Evolutionary conservation across 1,140 invertebrate genomes (phyloP).

Genomic region (Drosophila kurseongensis): DNA sequence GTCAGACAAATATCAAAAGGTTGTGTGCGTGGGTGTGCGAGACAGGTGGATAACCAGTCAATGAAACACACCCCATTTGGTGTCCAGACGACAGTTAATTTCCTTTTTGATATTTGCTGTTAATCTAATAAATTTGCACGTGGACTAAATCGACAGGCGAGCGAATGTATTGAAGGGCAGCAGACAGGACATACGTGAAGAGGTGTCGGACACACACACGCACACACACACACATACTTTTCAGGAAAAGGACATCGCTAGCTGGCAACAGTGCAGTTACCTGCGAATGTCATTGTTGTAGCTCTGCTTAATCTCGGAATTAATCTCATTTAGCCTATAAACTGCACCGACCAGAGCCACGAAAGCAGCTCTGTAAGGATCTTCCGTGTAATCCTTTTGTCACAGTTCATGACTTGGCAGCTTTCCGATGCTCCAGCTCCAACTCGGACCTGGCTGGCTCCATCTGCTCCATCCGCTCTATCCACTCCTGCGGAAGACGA

Average conservation of each 20-base stretch:
- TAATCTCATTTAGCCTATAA: conserved; percentile 75
- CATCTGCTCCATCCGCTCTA: conserved; percentile 13
- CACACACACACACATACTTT: background rate
- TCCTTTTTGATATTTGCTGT: conserved; percentile 82
- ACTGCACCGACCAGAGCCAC: conserved; percentile 41
- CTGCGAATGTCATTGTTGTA: conserved; percentile 24
- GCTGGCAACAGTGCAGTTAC: background rate
- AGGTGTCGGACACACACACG: background rate
- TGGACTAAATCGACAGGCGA: conserved; percentile 49
- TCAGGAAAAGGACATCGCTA: conserved; percentile 1
- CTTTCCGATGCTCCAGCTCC: conserved; percentile 23
- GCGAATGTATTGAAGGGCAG: conserved; percentile 43
- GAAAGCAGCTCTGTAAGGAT: conserved; percentile 41
- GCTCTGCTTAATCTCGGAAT: conserved; percentile 66
- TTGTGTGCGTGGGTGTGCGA: conserved; percentile 1
- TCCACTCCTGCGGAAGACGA: conserved; percentile 2
- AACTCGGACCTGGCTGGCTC: conserved; percentile 3
- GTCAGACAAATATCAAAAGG: conserved; percentile 15
- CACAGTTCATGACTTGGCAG: conserved; percentile 71
- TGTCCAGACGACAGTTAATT: conserved; percentile 80
- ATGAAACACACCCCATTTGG: conserved; percentile 12
- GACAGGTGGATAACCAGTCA: conserved; percentile 28
- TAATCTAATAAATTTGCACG: conserved; percentile 80
- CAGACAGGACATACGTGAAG: conserved; percentile 15
- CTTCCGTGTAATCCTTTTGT: conserved; percentile 76